Evolutionary conservation across 2,797 vertebrate species (phyloP).

Genomic region (Harpagifer antarcticus): DNA sequence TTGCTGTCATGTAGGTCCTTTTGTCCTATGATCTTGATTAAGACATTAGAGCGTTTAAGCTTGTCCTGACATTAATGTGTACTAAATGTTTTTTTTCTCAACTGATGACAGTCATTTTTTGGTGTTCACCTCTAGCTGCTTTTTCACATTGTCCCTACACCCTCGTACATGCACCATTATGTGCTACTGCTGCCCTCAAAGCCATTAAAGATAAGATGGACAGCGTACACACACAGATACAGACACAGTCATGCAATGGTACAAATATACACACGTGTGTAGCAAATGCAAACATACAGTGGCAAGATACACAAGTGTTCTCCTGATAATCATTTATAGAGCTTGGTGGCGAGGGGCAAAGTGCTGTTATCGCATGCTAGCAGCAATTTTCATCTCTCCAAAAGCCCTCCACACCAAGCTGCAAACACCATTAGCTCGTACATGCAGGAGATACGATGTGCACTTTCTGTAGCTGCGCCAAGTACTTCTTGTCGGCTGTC

Average conservation of each 20-base stretch:
- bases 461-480: conserved; percentile 59
- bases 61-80: conserved; percentile 20
- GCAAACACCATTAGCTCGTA: conserved; percentile 75
- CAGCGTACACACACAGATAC: conserved; percentile 17
- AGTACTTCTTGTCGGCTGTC: conserved; percentile 63
- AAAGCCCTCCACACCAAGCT: conserved; percentile 58
- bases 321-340: conserved; percentile 75
- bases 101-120: background rate
- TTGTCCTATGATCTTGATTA: conserved; percentile 24
- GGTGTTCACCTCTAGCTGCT: conserved; percentile 17
- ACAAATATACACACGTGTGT: conserved; percentile 30
- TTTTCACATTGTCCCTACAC: conserved; percentile 2
- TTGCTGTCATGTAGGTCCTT: conserved; percentile 41
- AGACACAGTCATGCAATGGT: conserved; percentile 19
- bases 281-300: conserved; percentile 59
- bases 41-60: background rate
- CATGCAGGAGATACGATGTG: conserved; percentile 65
- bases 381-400: conserved; percentile 68
- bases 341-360: conserved; percentile 58
- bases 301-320: conserved; percentile 64
- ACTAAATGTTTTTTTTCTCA: conserved; percentile 7
- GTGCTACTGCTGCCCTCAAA: conserved; percentile 6
- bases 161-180: background rate
- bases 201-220: conserved; percentile 57
- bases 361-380: conserved; percentile 73